phyloP scores from a whole-genome alignment of 2,888 invertebrate genomes.

The Agriopis leucophaearia region DNA sequence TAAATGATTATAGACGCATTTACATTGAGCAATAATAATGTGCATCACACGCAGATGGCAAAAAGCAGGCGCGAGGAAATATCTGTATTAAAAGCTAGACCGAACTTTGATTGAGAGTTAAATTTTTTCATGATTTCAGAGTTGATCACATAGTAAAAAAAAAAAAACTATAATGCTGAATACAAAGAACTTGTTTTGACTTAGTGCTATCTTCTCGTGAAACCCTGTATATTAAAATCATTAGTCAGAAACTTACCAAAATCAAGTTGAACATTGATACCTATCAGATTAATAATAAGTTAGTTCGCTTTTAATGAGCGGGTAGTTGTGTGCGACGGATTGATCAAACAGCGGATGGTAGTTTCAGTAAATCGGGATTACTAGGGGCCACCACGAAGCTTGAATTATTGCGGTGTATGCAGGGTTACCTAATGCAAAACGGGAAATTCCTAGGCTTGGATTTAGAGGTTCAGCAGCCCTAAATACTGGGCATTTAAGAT shows the following conservation, averaged over 20 bases:
- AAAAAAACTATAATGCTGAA: too few relatives aligned
- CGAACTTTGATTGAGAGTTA: too few relatives aligned
- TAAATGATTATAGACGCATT: too few relatives aligned
- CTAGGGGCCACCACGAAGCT: conserved; percentile 71
- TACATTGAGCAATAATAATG: too few relatives aligned
- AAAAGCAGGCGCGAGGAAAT: too few relatives aligned
- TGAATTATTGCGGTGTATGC: conserved; percentile 68
- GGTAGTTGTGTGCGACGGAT: conserved; percentile 82
- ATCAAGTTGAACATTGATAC: conserved; percentile 20
- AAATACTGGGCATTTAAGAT: too few relatives aligned
- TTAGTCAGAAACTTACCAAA: conserved; percentile 11
- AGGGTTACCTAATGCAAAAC: conserved; percentile 14
- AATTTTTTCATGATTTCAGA: too few relatives aligned
- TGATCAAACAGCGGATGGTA: conserved; percentile 80
- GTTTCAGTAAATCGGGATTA: conserved; percentile 82
- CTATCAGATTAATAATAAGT: conserved; percentile 42
- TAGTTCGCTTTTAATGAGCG: conserved; percentile 73
- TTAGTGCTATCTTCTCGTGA: too few relatives aligned
- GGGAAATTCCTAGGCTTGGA: conserved; percentile 1
- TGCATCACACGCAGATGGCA: too few relatives aligned
- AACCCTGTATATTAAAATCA: not conserved
- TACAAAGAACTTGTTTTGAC: too few relatives aligned
- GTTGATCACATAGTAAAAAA: too few relatives aligned
- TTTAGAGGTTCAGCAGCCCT: not conserved
- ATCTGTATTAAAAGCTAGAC: too few relatives aligned